Evolutionary conservation across 2,113 vertebrate species (phyloP).

Genomic region (Ginglymostoma cirratum): DNA sequence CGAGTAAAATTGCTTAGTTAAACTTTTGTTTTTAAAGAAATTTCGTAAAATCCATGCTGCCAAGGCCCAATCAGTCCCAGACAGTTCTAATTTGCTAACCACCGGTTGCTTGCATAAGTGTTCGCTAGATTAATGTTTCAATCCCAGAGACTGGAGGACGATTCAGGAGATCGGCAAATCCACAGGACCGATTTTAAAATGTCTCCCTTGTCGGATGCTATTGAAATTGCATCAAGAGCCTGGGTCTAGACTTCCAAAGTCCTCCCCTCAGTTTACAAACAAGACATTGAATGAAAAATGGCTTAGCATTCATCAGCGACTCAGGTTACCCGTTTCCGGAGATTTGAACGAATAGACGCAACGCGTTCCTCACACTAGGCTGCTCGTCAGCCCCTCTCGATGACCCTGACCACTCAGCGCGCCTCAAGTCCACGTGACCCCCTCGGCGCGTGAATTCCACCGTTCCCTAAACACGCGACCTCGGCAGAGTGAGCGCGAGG

Average conservation of each 20-base stretch:
- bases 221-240: background rate
- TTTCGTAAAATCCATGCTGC: too few relatives aligned
- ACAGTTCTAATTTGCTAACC: too few relatives aligned
- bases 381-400: background rate
- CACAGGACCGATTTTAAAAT: background rate
- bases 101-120: background rate
- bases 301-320: too few relatives aligned
- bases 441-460: background rate
- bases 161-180: background rate
- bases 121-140: background rate
- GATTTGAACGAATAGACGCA: background rate
- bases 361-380: background rate
- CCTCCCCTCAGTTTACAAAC: background rate
- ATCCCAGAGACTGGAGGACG: background rate
- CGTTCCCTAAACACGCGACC: background rate
- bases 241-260: background rate
- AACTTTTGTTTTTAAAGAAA: too few relatives aligned
- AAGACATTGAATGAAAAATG: too few relatives aligned
- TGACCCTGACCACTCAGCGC: background rate
- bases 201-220: background rate
- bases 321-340: too few relatives aligned
- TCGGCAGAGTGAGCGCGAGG: background rate
- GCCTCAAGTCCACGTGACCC: background rate
- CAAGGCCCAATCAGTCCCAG: too few relatives aligned
- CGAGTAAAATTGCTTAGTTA: too few relatives aligned